These are phyloP conservation scores for Indri indri DNA, from an alignment of 2,113 vertebrate species.

Conservation along the genomic window DNA sequence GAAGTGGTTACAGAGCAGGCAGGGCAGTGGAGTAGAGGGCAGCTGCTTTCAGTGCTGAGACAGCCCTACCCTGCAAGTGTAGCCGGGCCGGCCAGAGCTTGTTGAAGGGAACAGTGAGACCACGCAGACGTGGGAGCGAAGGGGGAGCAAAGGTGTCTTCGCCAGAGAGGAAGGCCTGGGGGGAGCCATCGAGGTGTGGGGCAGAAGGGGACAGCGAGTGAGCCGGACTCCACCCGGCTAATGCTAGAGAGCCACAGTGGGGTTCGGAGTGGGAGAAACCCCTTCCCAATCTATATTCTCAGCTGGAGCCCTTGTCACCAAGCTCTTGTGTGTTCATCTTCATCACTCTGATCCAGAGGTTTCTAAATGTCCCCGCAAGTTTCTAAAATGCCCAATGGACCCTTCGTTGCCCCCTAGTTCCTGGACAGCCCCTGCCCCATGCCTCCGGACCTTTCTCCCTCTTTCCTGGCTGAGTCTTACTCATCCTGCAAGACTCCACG, in stretches of 20 bases:
- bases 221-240: background rate
- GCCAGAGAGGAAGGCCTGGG: background rate
- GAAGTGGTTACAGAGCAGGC: background rate
- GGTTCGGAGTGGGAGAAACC: background rate
- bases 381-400: background rate
- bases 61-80: background rate
- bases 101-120: background rate
- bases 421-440: background rate
- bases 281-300: background rate
- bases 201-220: too few species aligned
- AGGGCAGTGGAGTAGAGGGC: background rate
- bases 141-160: background rate
- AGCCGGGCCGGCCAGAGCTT: background rate
- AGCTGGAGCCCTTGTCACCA: background rate
- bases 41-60: background rate
- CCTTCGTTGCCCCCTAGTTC: background rate
- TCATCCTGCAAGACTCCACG: background rate
- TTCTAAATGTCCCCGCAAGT: background rate
- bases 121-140: accelerated
- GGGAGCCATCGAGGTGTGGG: background rate
- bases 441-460: background rate
- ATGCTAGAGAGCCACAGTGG: background rate
- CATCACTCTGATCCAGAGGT: background rate
- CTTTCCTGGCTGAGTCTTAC: background rate
- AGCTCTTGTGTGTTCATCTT: background rate